These are phyloP conservation scores for Sapayoa aenigma DNA, from an alignment of 2,113 vertebrate genomes.

Conservation along the genomic window DNA sequence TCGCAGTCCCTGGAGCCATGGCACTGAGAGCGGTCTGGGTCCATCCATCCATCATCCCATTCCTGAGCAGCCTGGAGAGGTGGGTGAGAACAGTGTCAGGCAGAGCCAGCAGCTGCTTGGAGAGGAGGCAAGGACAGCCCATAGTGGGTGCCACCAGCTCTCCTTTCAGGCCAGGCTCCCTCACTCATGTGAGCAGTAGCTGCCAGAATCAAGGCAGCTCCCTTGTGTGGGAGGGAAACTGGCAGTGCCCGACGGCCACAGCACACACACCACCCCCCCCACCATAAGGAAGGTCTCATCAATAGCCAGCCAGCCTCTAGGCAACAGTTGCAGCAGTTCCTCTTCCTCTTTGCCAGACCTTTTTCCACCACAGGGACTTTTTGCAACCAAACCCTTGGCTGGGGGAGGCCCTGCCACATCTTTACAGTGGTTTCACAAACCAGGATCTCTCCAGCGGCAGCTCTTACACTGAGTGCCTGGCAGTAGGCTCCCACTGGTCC, in stretches of 20 bases:
- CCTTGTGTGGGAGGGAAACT: not conserved
- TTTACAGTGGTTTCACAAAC: not conserved
- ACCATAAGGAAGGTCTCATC: not conserved
- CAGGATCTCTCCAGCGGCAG: not conserved
- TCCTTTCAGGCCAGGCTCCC: not conserved
- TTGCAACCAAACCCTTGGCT: not conserved
- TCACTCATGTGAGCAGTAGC: rapidly evolving
- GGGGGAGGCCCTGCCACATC: not conserved
- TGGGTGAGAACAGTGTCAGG: rapidly evolving
- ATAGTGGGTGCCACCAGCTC: rapidly evolving
- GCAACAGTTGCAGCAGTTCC: not conserved
- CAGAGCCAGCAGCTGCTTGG: not conserved
- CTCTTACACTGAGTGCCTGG: not conserved
- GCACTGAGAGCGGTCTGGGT: not conserved
- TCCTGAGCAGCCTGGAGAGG: not conserved
- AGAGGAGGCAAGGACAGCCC: not conserved
- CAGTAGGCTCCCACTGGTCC: rapidly evolving
- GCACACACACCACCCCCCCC: not conserved
- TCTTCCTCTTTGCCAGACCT: conserved; percentile 21
- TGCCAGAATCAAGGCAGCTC: not conserved
- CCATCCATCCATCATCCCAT: not conserved
- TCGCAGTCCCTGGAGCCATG: not conserved
- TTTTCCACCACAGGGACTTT: conserved; percentile 20
- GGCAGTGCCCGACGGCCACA: rapidly evolving
- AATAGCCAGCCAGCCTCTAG: not conserved